Evolutionary conservation across 2,797 vertebrate genomes (phyloP), one percentile per base, ranked within the genome.

Genomic region (Gephyroberyx darwinii): DNA sequence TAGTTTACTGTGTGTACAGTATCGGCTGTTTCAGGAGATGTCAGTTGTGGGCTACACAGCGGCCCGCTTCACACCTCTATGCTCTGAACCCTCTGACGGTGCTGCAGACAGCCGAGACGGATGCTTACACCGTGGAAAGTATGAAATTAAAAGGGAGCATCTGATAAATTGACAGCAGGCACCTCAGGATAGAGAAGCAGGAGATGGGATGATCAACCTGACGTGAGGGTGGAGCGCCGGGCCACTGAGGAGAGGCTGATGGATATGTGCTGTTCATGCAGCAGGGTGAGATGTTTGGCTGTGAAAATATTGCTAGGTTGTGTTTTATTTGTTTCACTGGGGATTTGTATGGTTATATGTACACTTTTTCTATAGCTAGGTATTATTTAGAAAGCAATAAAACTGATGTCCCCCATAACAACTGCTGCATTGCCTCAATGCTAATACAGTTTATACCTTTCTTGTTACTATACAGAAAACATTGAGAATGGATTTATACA

Each of bases 101-200:
- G 79, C 79, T 63, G 84, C 78, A 87, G 86, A 90, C 88, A 87
- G 89, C 68, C 5, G 83, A 91, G 88, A 92, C 65, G 87, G 90
- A 90, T 91, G 89, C 90, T 88, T 87, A 87, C 88, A 82, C 82
- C 31, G 87, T 82, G 82, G 86, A 92, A 92, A 90, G 86, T 80
- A 58, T 69, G 71, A 86, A 93, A 93, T 91, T 90, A 91, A 91
- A 92, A 91, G 87, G 82, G 85, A 82, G 73, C 75, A 84, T 84
- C 79, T 83, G 86, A 86, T 84, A 88, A 91, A 91, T 81, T 91
- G 90, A 91, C 90, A 92, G 87, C 81, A 86, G 81, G 85, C 84
- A 90, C 89, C 90, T 89, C 84, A 85, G 90, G 89, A 92, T 78
- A 87, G 78, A 87, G 86, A 80, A 52, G 78, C 78, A 78, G 84